These are phyloP conservation scores for Drosophila lacteicornis DNA, from an alignment of 1,140 invertebrate species.

Conservation along the genomic window DNA sequence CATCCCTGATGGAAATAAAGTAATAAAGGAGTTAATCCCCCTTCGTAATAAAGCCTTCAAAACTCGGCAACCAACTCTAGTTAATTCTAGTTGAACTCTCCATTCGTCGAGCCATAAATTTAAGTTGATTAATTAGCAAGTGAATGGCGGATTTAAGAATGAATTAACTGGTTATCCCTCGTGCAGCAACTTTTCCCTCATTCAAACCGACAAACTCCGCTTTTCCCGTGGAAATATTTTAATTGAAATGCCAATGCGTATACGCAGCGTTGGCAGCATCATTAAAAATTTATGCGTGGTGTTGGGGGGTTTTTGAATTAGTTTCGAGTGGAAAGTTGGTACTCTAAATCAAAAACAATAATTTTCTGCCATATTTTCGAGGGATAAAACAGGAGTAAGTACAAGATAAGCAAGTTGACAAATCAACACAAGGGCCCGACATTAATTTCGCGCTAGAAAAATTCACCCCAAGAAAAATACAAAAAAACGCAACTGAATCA, in stretches of 20 bases:
- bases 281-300: slow-evolving; percentile 23
- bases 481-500: slow-evolving; percentile 10
- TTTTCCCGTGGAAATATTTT: slow-evolving; percentile 14
- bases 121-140: slow-evolving; percentile 66
- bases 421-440: slow-evolving; percentile 20
- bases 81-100: slow-evolving; percentile 12
- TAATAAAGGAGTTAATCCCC: background rate
- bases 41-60: too few species aligned
- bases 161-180: slow-evolving; percentile 25
- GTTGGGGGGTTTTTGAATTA: slow-evolving; percentile 3
- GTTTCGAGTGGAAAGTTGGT: slow-evolving; percentile 13
- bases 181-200: background rate
- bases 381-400: background rate
- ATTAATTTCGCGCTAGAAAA: slow-evolving; percentile 21
- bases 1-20: too few species aligned
- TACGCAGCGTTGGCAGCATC: slow-evolving; percentile 42
- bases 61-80: background rate
- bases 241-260: slow-evolving; percentile 63
- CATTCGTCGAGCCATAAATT: slow-evolving; percentile 30
- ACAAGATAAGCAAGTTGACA: slow-evolving; percentile 19
- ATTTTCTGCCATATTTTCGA: slow-evolving; percentile 8
- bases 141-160: slow-evolving; percentile 52
- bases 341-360: slow-evolving; percentile 1
- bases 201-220: background rate
- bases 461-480: background rate